Evolutionary conservation across 2,888 invertebrate genomes (phyloP).

Genomic region (Polia nebulosa): DNA sequence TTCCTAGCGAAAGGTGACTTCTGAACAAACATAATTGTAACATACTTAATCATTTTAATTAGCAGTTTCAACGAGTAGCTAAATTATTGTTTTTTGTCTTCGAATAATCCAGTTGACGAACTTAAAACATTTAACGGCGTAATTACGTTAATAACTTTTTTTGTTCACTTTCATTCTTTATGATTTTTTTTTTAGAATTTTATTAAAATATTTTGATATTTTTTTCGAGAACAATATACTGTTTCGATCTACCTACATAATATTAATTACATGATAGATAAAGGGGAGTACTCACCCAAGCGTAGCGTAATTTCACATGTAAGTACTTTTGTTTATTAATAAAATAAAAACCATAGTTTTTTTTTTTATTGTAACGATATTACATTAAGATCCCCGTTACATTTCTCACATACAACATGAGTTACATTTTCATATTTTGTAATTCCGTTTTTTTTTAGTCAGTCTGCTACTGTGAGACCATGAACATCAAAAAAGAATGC

Average conservation of each 20-base stretch:
- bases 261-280: slow-evolving; percentile 59
- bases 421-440: slow-evolving; percentile 42
- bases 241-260: slow-evolving; percentile 59
- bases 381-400: slow-evolving; percentile 46
- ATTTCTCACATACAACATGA: slow-evolving; percentile 21
- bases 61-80: slow-evolving; percentile 9
- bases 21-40: slow-evolving; percentile 3
- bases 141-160: slow-evolving; percentile 72
- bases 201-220: slow-evolving; percentile 69
- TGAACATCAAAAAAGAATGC: neutral
- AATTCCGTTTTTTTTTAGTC: neutral
- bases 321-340: slow-evolving; percentile 53
- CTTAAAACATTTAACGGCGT: slow-evolving; percentile 83
- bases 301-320: slow-evolving; percentile 51
- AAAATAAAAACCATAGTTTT: slow-evolving; percentile 22
- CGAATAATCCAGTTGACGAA: slow-evolving; percentile 39
- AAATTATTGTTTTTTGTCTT: slow-evolving; percentile 39
- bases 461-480: neutral
- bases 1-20: neutral
- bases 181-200: slow-evolving; percentile 78
- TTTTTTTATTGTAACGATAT: slow-evolving; percentile 6
- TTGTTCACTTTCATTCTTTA: slow-evolving; percentile 78
- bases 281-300: slow-evolving; percentile 48
- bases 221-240: slow-evolving; percentile 62
- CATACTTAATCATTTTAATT: slow-evolving; percentile 48